Percentiles rank a stretch among this genome's conserved stretches.
Conservation (phyloP, 2,113 vertebrate genomes). For the Chloropsis hardwickii region DNA sequence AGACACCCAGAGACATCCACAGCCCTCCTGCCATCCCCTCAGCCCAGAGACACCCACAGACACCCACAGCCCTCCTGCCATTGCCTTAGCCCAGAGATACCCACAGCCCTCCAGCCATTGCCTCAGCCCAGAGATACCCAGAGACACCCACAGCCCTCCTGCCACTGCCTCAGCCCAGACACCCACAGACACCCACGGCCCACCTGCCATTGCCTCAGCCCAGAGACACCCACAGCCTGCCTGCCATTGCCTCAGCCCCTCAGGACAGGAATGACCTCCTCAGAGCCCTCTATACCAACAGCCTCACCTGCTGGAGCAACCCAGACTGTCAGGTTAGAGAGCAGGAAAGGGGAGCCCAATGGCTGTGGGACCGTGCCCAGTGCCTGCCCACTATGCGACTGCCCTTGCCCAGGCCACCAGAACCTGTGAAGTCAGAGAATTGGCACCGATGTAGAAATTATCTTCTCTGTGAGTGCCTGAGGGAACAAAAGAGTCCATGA, state of each 20-base stretch:
- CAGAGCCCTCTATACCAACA: neutral
- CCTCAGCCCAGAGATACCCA: neutral
- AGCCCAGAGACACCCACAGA: fast-evolving
- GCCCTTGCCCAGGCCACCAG: neutral
- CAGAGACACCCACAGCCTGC: fast-evolving
- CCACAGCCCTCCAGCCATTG: fast-evolving
- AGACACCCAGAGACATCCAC: neutral
- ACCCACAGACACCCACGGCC: fast-evolving
- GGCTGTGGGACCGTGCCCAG: neutral
- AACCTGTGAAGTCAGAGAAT: fast-evolving
- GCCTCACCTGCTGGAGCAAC: fast-evolving
- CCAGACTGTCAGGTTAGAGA: fast-evolving
- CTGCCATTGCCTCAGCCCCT: fast-evolving
- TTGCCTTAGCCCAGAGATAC: fast-evolving
- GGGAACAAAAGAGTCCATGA: fast-evolving
- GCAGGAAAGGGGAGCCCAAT: fast-evolving
- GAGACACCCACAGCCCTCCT: fast-evolving
- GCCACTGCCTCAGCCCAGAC: fast-evolving
- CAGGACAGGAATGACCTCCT: neutral
- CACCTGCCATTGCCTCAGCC: fast-evolving
- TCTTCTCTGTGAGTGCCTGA: neutral
- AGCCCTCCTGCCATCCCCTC: fast-evolving
- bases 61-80: fast-evolving
- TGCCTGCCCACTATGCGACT: neutral
- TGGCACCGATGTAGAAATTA: neutral